phyloP scores from a whole-genome alignment of 2,888 invertebrate genomes.

The Lissonota sp. region DNA sequence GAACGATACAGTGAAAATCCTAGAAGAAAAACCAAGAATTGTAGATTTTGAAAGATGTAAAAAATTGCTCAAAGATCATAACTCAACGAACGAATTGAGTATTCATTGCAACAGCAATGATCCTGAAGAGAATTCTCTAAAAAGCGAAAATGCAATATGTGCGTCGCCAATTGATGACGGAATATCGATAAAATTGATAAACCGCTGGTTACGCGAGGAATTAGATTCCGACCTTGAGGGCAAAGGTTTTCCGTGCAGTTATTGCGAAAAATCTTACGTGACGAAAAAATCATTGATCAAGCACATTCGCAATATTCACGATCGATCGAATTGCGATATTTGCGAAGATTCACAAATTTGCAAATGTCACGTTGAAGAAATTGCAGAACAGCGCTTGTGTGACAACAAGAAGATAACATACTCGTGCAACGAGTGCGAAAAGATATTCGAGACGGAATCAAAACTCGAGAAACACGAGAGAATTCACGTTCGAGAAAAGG shows the following conservation, averaged over 20 bases:
- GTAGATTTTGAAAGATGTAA: too few relatives aligned
- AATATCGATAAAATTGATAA: constrained; percentile 76
- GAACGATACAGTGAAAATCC: not conserved
- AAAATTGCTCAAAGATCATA: too few relatives aligned
- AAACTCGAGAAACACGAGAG: constrained; percentile 75
- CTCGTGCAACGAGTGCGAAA: constrained; percentile 74
- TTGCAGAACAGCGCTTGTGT: constrained; percentile 57
- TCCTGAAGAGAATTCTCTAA: not conserved
- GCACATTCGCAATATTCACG: constrained; percentile 72
- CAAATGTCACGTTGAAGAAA: constrained; percentile 62
- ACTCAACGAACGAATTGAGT: constrained; percentile 57
- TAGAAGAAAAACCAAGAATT: too few relatives aligned
- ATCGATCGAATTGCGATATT: constrained; percentile 36
- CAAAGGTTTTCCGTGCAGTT: constrained; percentile 75
- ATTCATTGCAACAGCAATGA: constrained; percentile 53
- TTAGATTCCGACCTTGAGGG: constrained; percentile 76
- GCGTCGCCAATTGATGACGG: constrained; percentile 74
- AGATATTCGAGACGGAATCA: constrained; percentile 75
- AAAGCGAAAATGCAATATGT: not conserved
- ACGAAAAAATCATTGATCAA: constrained; percentile 76
- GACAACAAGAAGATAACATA: constrained; percentile 62
- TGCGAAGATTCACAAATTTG: constrained; percentile 63
- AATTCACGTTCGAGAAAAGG: constrained; percentile 74
- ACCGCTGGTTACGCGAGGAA: constrained; percentile 78
- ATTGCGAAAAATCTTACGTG: constrained; percentile 77